Evolutionary conservation across 2,888 invertebrate species (phyloP).

Genomic region (Drosophila paramelanica): DNA sequence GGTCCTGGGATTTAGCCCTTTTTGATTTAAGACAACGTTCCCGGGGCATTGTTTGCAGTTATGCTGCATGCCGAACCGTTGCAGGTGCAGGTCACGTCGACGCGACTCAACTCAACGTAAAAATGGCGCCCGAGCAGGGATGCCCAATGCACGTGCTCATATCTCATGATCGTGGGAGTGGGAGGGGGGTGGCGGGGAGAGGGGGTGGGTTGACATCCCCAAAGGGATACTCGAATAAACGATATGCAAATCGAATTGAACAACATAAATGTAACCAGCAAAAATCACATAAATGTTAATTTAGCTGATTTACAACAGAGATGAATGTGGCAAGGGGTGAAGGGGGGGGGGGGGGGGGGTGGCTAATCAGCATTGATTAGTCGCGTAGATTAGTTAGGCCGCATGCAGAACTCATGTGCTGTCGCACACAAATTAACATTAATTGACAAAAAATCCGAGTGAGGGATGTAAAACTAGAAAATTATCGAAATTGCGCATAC

Average conservation of each 20-base stretch:
- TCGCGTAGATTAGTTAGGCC: constrained; percentile 44
- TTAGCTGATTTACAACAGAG: constrained; percentile 41
- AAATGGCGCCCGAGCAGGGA: neutral
- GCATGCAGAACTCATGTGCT: constrained; percentile 11
- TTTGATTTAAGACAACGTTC: constrained; percentile 44
- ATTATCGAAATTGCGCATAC: constrained; percentile 57
- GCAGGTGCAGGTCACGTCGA: constrained; percentile 60
- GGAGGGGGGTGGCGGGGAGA: too few species aligned
- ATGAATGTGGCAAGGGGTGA: too few species aligned
- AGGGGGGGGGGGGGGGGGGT: neutral
- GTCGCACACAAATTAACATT: constrained; percentile 47
- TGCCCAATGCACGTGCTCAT: constrained; percentile 3
- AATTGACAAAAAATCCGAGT: constrained; percentile 55
- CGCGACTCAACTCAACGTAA: constrained; percentile 33
- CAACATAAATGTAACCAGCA: constrained; percentile 7
- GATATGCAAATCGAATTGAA: constrained; percentile 9
- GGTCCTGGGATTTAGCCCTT: constrained; percentile 19
- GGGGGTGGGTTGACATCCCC: neutral
- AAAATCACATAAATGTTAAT: constrained; percentile 50
- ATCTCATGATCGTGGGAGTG: neutral
- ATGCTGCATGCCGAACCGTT: constrained; percentile 20
- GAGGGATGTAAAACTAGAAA: constrained; percentile 25
- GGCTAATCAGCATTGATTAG: constrained; percentile 59
- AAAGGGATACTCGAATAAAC: neutral
- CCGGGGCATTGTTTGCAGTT: constrained; percentile 53